A percentile compares a stretch with the other conserved stretches of the same genome.
These are phyloP conservation scores for Metopia argyrocephala DNA, from an alignment of 2,888 invertebrate genomes.

Conservation along the genomic window DNA sequence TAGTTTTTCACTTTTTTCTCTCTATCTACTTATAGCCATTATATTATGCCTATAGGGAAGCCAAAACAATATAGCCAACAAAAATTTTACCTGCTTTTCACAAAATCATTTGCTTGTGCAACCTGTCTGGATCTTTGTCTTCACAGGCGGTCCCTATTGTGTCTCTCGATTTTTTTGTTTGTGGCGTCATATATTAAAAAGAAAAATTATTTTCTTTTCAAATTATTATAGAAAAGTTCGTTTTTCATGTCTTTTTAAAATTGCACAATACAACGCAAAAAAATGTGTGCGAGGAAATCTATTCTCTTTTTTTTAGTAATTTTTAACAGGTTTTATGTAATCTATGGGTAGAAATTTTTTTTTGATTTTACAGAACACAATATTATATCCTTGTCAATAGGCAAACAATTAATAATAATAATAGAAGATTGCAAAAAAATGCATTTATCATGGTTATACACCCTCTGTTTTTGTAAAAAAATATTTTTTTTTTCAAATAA, in stretches of 20 bases:
- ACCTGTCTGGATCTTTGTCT: constrained; percentile 54
- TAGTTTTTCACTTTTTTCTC: constrained; percentile 32
- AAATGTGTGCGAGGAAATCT: constrained; percentile 2
- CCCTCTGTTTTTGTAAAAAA: constrained; percentile 11
- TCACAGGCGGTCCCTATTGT: constrained; percentile 51
- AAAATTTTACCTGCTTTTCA: constrained; percentile 41
- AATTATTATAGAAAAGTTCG: no score
- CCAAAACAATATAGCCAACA: constrained; percentile 7
- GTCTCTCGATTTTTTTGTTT: constrained; percentile 33
- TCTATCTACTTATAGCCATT: constrained; percentile 18
- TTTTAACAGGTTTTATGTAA: neutral
- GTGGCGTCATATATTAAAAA: constrained; percentile 59
- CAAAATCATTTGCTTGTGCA: constrained; percentile 38
- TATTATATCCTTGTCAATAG: constrained; percentile 51
- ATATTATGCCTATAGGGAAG: constrained; percentile 34
- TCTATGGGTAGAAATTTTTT: neutral
- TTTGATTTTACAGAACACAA: constrained; percentile 28
- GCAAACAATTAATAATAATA: constrained; percentile 22
- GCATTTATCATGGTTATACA: constrained; percentile 59
- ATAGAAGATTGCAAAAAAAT: constrained; percentile 17
- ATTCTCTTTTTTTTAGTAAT: constrained; percentile 44
- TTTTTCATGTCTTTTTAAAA: constrained; percentile 48
- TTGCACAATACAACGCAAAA: constrained; percentile 46
- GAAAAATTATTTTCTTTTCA: constrained; percentile 18
- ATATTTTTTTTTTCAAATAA: constrained; percentile 25